phyloP scores from a whole-genome alignment of 2,797 vertebrate genomes.

The Cossypha polioptera region DNA sequence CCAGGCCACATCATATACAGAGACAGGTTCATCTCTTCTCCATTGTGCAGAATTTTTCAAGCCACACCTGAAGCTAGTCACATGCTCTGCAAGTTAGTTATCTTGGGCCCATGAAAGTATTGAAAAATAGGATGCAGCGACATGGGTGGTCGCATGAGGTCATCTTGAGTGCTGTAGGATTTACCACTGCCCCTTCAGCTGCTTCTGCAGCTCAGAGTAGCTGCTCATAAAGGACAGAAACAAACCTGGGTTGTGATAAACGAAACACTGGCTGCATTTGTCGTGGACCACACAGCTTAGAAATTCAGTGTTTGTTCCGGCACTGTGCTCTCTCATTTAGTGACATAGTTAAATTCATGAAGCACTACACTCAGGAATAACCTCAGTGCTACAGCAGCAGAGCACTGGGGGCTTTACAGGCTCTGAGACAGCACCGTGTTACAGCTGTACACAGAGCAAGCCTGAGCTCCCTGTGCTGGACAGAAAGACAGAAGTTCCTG shows the following conservation, averaged over 20 bases:
- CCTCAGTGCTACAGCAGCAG: accelerated
- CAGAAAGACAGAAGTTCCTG: neutral
- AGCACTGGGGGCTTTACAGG: neutral
- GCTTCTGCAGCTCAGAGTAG: neutral
- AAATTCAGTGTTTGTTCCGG: neutral
- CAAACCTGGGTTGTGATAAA: neutral
- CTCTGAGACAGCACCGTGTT: accelerated
- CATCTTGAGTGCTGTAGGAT: neutral
- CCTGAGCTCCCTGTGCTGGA: neutral
- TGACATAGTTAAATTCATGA: neutral
- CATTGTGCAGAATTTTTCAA: neutral
- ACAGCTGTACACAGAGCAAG: neutral
- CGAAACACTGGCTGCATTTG: neutral
- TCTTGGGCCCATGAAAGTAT: neutral
- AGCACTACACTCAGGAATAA: neutral
- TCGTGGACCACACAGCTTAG: neutral
- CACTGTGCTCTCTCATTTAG: neutral
- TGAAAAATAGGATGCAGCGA: neutral
- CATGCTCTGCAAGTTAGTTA: neutral
- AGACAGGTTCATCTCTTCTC: neutral
- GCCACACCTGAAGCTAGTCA: neutral
- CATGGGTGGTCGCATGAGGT: accelerated
- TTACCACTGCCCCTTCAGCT: neutral
- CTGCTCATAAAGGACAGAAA: neutral
- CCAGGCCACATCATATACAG: neutral